Base-by-base conservation (phyloP, 2,113 vertebrate species). In the Corythoichthys haematopterus region DNA sequence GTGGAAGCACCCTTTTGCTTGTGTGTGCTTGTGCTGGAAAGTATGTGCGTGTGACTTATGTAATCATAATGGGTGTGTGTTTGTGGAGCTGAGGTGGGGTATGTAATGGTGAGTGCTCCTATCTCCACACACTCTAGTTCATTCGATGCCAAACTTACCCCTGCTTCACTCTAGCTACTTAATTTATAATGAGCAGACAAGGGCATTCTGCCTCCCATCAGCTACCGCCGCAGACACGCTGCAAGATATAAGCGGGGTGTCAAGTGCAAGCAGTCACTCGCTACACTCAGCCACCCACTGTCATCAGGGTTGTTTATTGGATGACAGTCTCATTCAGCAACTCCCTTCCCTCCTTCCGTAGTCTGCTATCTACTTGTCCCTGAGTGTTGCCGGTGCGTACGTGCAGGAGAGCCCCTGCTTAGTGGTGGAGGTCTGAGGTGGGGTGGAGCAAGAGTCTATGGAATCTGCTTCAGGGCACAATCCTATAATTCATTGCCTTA, bases 261-360 rank as follows among this genome's bases (percentile, higher is more conserved):
- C 68, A 48, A 66, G 57, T 76, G 71, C 75, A 70, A 65, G 74
- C 78, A 73, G 79, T 77, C 72, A 77, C 40, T 28, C 55, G 67
- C 67, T 66, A 57, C 60, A 64, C 72, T 51, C 50, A 28, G 55
- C 10, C 28, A 35, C 55, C 35, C 55, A 36, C 76, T 82, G 76
- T 85, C 83, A 77, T 84, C 80, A 61, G 60, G 68, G 71, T 84
- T 82, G 80, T 84, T 86, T 83, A 80, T 84, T 85, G 64, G 65
- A 38, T 13, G 78, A 75, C 62, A 77, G 72, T 80, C 77, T 85
- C 66, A 68, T 74, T 46, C 16, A 12, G 46, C 58, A 52, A 51
- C n/a, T 13, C 11, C 40, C 56, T 12, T 1, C 16, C 61, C 38
- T 38, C 48, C 14, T 35, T n/a, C 62, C 37, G 38, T 53, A 3